Base-by-base conservation (phyloP, 2,797 vertebrate species). In the Hydrocynus forskahlii region DNA sequence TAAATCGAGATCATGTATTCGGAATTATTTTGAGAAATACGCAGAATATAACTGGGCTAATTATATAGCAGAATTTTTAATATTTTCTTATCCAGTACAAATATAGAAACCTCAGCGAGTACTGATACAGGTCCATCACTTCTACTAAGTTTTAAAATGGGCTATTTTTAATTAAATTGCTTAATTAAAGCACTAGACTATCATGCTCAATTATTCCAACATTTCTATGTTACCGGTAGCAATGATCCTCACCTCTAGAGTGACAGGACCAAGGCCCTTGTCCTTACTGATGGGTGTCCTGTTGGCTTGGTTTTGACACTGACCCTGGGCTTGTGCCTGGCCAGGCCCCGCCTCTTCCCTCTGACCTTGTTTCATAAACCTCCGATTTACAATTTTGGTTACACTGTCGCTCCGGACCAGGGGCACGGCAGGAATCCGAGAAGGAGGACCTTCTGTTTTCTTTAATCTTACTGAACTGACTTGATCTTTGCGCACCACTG, bases 341-440 rank as follows among this genome's bases (percentile, higher is more conserved):
- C 21, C 76, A 8, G 92, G 93, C 35, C 86, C 8, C 0, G 84
- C 81, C 79, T 97, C 96, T 76, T 98, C 97, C 0, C 81, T 91
- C 76, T 86, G 81, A 72, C 92, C 91, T 66, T 95, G 92, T 90
- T 96, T 98, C 91, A 95, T 94, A 86, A 95, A 92, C 86, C 97
- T 96, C 92, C 97, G 97, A 93, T 95, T 98, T 77, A 97, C 92
- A 70, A 96, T 91, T 50, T 95, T 94, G 10, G 96, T 95, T 86
- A 96, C 87, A 52, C 93, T 95, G 88, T 99, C 96, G 0, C 79
- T 95, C 87, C 95, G 93, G 82, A 94, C 89, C 84, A 93, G 78
- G 0, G 91, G 86, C 5, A 95, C 94, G 0, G 88, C 76, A 0
- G 88, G 88, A 69, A 92, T 85, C 75, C 92, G 90, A 0, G 85